Conservation (phyloP, 1,140 invertebrate genomes). For the Solenopsis invicta region DNA sequence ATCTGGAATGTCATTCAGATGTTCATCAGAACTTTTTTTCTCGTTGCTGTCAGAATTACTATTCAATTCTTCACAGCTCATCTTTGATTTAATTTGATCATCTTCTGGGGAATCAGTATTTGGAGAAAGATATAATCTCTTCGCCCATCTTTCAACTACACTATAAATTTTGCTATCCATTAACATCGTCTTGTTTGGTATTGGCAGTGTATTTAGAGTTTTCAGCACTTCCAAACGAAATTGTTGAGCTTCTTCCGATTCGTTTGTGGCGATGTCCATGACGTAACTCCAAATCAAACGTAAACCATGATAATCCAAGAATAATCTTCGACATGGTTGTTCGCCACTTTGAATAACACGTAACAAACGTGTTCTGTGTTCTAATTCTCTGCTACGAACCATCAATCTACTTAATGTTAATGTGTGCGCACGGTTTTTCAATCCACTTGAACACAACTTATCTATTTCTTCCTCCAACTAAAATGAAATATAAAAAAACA, state of each 20-base stretch:
- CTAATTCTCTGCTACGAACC: slow-evolving; percentile 94
- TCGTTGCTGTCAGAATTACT: slow-evolving; percentile 75
- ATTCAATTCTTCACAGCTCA: slow-evolving; percentile 72
- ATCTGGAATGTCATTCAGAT: slow-evolving; percentile 61
- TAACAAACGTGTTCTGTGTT: slow-evolving; percentile 91
- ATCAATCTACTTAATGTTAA: slow-evolving; percentile 95
- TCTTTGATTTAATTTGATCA: slow-evolving; percentile 80
- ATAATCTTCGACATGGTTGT: slow-evolving; percentile 93
- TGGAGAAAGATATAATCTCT: slow-evolving; percentile 80
- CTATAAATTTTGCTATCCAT: slow-evolving; percentile 96
- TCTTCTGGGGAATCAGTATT: slow-evolving; percentile 84
- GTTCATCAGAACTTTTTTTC: slow-evolving; percentile 75
- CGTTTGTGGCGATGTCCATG: slow-evolving; percentile 88
- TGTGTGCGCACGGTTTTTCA: slow-evolving; percentile 96
- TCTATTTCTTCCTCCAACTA: slow-evolving; percentile 94
- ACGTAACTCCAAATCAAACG: slow-evolving; percentile 97
- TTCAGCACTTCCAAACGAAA: slow-evolving; percentile 92
- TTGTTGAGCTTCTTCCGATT: slow-evolving; percentile 87
- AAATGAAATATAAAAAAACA: slow-evolving; percentile 78
- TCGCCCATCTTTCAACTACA: slow-evolving; percentile 94
- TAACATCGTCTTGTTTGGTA: slow-evolving; percentile 97
- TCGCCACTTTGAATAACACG: slow-evolving; percentile 91
- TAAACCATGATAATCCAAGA: slow-evolving; percentile 98
- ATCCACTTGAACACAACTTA: slow-evolving; percentile 90
- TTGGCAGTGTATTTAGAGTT: slow-evolving; percentile 93